Base-by-base conservation (phyloP, 2,888 invertebrate genomes). In the Diploptera punctata region DNA sequence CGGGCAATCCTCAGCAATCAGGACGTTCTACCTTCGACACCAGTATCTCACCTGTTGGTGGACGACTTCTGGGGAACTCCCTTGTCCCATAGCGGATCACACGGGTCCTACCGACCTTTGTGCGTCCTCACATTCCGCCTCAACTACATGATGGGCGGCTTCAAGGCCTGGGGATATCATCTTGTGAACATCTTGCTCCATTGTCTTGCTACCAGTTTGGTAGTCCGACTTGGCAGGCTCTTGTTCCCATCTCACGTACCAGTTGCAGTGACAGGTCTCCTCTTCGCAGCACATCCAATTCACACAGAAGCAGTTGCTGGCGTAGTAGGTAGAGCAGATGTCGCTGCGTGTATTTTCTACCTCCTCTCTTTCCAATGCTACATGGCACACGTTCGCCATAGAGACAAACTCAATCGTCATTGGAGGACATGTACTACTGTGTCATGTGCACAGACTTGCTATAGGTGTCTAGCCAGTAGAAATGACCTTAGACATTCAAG, bases 51-150 rank as follows among this genome's bases (percentile, higher is more conserved):
- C 77, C 87, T 97, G 78, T 90, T 97, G 81, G 89, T 89, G 82
- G 93, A 98, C 86, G 98, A 99, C 86, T 99, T 98, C 86, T 99
- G 99, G 99, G 99, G 98, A 67, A 98, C 98, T 52, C 95, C 97
- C 73, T 87, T 99, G 79, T 90, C 89, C 77, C 95, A 97, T 85
- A 90, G 91, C 76, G 98, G 98, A 68, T 97, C 97, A 16, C 98
- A 99, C 86, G 98, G 98, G 80, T 98, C 98, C 71, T 99, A 97
- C 86, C 88, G 99, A 43, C 98, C 98, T 67, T 87, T 99, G 78
- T 94, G 94, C 82, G 94, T 95, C 76, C 90, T 95, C 76, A 91
- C 94, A 77, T 97, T 94, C 86, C 90, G 96, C 78, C 86, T 95
- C 77, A 96, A 96, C 86, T 83, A 85, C 80, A 89, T 90, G 83